These are phyloP conservation scores for Zelleria hepariella DNA, from an alignment of 2,888 invertebrate genomes.

Conservation along the genomic window DNA sequence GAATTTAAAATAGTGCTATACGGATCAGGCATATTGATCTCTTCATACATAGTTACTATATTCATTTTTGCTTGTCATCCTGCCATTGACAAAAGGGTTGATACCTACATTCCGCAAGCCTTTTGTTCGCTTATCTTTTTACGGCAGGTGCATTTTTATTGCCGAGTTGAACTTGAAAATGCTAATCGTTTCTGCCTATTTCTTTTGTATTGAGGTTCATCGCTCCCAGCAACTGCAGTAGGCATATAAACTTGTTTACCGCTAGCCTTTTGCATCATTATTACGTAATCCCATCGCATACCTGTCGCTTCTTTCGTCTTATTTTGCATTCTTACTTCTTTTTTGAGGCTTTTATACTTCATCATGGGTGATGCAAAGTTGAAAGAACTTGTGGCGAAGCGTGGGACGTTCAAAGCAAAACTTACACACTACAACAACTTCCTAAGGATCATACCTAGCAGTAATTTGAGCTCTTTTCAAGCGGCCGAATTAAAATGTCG, in stretches of 20 bases:
- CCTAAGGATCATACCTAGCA: background rate
- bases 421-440: background rate
- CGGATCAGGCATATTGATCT: background rate
- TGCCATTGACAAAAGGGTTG: no score
- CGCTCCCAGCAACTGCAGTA: no score
- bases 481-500: slow-evolving; percentile 6
- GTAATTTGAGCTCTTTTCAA: background rate
- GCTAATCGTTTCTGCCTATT: no score
- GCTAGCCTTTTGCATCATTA: no score
- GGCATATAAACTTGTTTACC: no score
- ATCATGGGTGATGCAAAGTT: background rate
- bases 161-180: no score
- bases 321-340: background rate
- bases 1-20: background rate
- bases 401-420: background rate
- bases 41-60: background rate
- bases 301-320: no score
- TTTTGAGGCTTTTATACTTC: background rate
- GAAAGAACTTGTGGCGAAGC: background rate
- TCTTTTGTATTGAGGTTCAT: no score
- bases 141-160: no score
- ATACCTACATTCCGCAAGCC: no score
- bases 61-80: no score
- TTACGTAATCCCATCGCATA: slow-evolving; percentile 8
- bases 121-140: no score